phyloP scores from a whole-genome alignment of 30 jellyfish, hydroid and myxozoan species.

The Nemopilema nomurai region DNA sequence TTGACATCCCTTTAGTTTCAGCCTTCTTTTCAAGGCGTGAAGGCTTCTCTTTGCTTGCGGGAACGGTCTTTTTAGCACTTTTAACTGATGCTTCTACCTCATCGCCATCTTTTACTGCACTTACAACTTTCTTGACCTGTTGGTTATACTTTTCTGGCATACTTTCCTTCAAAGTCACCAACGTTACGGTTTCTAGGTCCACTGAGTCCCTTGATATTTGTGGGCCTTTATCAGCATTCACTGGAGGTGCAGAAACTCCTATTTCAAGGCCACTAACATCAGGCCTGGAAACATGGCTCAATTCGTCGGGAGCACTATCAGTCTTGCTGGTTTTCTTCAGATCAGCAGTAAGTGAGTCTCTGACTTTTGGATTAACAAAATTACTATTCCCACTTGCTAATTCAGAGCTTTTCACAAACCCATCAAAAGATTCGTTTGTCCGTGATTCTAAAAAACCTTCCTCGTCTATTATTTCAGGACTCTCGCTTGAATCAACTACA shows the following conservation, averaged over 20 bases:
- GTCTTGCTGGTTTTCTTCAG: neutral
- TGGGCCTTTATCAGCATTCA: neutral
- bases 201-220: neutral
- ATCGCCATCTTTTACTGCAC: neutral
- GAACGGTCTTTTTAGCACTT: neutral
- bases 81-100: neutral
- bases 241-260: neutral
- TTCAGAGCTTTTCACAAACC: no score
- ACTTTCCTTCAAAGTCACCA: neutral
- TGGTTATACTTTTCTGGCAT: conserved; percentile 1
- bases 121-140: neutral
- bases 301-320: neutral
- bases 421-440: no score
- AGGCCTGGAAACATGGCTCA: neutral
- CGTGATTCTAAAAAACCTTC: no score
- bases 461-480: no score
- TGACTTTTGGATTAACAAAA: no score
- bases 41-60: neutral
- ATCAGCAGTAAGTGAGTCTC: neutral
- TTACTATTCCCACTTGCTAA: no score
- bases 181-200: neutral
- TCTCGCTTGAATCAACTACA: no score
- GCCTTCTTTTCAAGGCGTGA: neutral
- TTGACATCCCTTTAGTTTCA: neutral
- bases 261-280: neutral